Evolutionary conservation across 1,140 invertebrate species (phyloP).

Genomic region (Solen grandis): DNA sequence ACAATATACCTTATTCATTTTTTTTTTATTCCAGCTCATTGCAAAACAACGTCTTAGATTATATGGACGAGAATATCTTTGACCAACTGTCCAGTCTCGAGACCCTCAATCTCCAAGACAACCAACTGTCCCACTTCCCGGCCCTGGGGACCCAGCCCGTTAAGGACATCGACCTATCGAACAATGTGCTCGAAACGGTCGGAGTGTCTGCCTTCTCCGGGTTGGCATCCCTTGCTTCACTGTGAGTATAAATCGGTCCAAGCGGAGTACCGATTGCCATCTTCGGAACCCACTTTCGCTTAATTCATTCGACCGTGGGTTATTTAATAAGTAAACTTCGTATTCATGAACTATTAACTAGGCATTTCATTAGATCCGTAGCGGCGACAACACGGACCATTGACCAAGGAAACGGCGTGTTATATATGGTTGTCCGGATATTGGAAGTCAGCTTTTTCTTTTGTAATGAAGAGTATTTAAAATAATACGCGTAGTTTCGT

Average conservation of each 20-base stretch:
- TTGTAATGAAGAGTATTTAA: too few species aligned
- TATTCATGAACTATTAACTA: too few species aligned
- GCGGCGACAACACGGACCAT: neutral
- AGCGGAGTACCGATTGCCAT: too few species aligned
- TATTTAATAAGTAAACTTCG: neutral
- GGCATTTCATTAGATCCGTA: too few species aligned
- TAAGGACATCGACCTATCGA: conserved; percentile 15
- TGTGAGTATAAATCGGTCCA: too few species aligned
- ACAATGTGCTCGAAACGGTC: conserved; percentile 39
- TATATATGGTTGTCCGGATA: too few species aligned
- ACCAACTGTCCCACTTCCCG: conserved; percentile 32
- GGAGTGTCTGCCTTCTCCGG: conserved; percentile 10
- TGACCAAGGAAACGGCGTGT: too few species aligned
- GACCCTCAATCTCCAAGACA: conserved; percentile 22
- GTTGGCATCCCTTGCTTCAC: conserved; percentile 9
- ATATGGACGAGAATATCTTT: neutral
- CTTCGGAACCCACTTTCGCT: neutral
- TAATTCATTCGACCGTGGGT: neutral
- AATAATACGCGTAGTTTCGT: too few species aligned
- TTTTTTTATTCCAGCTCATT: conserved; percentile 13
- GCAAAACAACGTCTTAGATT: neutral
- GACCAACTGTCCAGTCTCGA: conserved; percentile 5
- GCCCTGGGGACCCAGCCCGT: conserved; percentile 19
- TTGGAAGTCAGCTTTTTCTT: too few species aligned
- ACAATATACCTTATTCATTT: too few species aligned